Evolutionary conservation across 2,797 vertebrate species (phyloP).

Genomic region (Fistularia tabacaria): DNA sequence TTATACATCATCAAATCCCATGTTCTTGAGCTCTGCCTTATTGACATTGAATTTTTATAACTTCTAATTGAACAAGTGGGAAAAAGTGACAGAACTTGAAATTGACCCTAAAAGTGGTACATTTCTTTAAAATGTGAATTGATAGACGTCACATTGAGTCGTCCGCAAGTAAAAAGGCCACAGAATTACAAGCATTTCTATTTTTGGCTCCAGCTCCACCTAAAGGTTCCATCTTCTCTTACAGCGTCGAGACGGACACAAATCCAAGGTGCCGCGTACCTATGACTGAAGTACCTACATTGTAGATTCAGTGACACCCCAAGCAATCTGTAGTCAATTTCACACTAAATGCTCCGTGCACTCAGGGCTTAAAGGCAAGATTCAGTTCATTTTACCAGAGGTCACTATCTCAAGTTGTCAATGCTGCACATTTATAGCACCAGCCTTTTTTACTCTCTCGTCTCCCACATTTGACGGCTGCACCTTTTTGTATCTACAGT

Average conservation of each 20-base stretch:
- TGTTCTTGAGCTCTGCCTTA: too few relatives aligned
- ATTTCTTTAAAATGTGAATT: too few relatives aligned
- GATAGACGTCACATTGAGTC: too few relatives aligned
- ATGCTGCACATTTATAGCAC: slow-evolving; percentile 1
- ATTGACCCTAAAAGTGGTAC: too few relatives aligned
- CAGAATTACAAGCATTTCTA: too few relatives aligned
- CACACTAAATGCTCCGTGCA: slow-evolving; percentile 42
- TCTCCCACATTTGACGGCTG: slow-evolving; percentile 5
- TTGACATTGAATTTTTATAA: too few relatives aligned
- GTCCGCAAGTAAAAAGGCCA: too few relatives aligned
- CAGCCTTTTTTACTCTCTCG: neutral
- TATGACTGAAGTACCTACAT: slow-evolving; percentile 27
- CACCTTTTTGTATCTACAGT: slow-evolving; percentile 7
- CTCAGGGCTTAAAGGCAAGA: slow-evolving; percentile 12
- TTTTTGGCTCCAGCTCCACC: too few relatives aligned
- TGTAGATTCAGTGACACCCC: slow-evolving; percentile 22
- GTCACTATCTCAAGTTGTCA: slow-evolving; percentile 4
- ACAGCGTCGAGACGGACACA: neutral
- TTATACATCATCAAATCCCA: too few relatives aligned
- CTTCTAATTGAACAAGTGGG: too few relatives aligned
- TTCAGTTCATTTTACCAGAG: slow-evolving; percentile 18
- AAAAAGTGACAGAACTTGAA: too few relatives aligned
- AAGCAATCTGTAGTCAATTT: slow-evolving; percentile 48
- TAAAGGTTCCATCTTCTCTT: neutral
- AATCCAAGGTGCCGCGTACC: neutral